phyloP scores from a whole-genome alignment of 2,113 vertebrate genomes.

The Elanus axillaris region DNA sequence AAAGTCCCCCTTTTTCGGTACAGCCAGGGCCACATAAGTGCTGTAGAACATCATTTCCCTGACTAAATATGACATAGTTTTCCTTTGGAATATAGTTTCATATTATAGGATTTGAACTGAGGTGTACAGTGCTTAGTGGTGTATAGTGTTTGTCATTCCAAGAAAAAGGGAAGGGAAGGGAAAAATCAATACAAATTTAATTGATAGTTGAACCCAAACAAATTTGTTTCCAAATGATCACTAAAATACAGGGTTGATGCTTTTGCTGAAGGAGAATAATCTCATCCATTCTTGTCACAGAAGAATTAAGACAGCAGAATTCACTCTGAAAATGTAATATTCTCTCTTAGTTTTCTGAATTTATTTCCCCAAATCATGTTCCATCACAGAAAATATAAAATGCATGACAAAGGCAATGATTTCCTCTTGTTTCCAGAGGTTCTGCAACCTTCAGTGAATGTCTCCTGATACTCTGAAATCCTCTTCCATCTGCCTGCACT shows the following conservation, averaged over 20 bases:
- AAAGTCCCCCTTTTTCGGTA: background rate
- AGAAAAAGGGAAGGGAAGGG: background rate
- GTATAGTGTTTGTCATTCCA: background rate
- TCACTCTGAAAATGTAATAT: background rate
- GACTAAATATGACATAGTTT: background rate
- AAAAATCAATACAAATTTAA: background rate
- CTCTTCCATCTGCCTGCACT: background rate
- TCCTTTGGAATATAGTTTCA: background rate
- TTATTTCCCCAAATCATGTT: background rate
- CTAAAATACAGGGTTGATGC: background rate
- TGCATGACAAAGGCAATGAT: background rate
- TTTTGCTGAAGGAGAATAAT: background rate
- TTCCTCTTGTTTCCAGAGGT: background rate
- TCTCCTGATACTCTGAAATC: background rate
- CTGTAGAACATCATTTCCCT: slow-evolving; percentile 8
- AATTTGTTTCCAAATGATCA: background rate
- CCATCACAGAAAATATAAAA: background rate
- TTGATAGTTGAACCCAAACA: background rate
- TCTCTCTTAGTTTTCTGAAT: background rate
- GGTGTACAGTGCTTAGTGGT: background rate
- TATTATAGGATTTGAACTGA: background rate
- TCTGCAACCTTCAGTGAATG: background rate
- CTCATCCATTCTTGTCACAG: background rate
- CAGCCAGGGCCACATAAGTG: background rate
- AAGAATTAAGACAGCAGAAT: background rate